A percentile compares a stretch with the other conserved stretches of the same genome.
These are phyloP conservation scores for Spilosoma lubricipeda DNA, from an alignment of 2,888 invertebrate genomes.

Conservation along the genomic window DNA sequence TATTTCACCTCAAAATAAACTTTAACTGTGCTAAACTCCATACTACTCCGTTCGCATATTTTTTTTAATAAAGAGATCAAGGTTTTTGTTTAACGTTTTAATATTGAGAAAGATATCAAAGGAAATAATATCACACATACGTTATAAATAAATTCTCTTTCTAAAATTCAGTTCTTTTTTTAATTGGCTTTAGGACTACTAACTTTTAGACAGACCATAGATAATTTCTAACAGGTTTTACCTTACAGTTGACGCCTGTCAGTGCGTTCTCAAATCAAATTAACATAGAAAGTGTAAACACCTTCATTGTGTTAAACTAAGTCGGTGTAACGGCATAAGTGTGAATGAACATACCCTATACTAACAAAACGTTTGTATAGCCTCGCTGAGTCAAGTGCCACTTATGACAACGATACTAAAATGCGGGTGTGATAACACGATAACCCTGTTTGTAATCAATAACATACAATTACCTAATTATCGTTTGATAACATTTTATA, in stretches of 20 bases:
- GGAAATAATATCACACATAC: no score
- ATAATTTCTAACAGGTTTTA: neutral
- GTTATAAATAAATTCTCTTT: neutral
- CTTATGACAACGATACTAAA: neutral
- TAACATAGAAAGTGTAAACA: slow-evolving; percentile 24
- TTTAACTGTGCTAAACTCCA: no score
- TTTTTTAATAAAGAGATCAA: no score
- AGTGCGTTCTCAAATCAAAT: slow-evolving; percentile 7
- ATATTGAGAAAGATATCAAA: no score
- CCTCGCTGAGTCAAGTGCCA: neutral
- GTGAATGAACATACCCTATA: slow-evolving; percentile 3
- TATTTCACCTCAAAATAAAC: no score
- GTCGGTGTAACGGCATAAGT: slow-evolving; percentile 13
- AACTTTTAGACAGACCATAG: neutral
- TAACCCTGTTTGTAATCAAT: neutral
- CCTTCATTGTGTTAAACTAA: slow-evolving; percentile 10
- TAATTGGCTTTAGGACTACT: neutral
- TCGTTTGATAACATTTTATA: neutral
- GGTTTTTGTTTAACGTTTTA: no score
- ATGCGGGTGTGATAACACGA: neutral
- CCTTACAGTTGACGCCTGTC: neutral
- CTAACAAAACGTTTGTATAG: neutral
- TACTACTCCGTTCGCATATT: no score
- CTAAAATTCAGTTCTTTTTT: neutral
- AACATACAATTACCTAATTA: neutral